These are phyloP conservation scores for Riparia riparia DNA, from an alignment of 2,113 vertebrate species.

Conservation along the genomic window DNA sequence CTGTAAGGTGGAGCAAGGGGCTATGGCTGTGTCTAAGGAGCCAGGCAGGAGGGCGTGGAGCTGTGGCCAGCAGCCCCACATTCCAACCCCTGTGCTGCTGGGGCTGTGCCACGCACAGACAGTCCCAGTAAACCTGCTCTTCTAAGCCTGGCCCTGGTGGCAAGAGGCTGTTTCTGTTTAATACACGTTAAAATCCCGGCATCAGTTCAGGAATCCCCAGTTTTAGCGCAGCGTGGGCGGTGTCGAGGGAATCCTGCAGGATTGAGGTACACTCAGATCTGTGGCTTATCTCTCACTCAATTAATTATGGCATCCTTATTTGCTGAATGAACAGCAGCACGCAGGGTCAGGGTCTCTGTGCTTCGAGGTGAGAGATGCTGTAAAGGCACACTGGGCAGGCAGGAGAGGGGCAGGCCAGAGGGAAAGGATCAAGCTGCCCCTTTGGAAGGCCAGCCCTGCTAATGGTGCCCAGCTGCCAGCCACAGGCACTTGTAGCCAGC, in stretches of 20 bases:
- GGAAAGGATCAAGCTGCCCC: neutral
- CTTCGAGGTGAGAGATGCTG: neutral
- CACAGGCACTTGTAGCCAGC: accelerated
- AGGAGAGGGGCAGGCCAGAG: neutral
- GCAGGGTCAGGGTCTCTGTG: neutral
- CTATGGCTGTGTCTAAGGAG: neutral
- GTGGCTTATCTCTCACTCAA: neutral
- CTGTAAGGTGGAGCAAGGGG: neutral
- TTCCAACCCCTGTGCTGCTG: accelerated
- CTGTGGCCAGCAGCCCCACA: accelerated
- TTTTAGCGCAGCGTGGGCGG: accelerated
- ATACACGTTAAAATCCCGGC: neutral
- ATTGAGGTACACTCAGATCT: neutral
- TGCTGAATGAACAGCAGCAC: neutral
- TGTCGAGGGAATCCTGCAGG: neutral
- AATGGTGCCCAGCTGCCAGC: neutral
- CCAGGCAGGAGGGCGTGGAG: neutral
- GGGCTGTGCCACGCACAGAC: neutral
- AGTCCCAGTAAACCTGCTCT: accelerated
- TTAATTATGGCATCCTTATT: neutral
- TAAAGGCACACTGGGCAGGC: neutral
- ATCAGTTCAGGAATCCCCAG: accelerated
- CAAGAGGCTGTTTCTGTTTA: neutral
- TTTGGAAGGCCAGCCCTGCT: neutral
- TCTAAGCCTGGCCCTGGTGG: neutral